Evolutionary conservation across 2,888 invertebrate species (phyloP).

Genomic region (Tanypteryx hageni): DNA sequence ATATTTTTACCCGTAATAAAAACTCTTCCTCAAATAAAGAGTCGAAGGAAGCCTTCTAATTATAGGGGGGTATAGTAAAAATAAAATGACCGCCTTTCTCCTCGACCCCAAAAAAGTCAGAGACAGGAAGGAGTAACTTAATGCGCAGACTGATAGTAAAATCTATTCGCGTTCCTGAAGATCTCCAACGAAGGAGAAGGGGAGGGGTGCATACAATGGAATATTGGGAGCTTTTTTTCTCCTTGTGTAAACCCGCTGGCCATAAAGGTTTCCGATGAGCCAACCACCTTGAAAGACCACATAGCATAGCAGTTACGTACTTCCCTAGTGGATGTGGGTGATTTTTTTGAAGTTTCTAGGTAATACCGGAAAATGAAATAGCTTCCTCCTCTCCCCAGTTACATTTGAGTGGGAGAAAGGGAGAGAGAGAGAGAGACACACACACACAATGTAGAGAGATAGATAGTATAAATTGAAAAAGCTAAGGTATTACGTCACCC

Average conservation of each 20-base stretch:
- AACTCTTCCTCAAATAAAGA: neutral
- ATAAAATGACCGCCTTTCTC: neutral
- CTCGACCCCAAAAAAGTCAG: neutral
- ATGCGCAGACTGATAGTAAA: neutral
- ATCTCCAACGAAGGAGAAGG: neutral
- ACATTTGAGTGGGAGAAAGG: too few relatives aligned
- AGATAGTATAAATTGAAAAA: too few relatives aligned
- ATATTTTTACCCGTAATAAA: neutral
- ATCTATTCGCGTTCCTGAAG: neutral
- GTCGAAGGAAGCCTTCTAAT: neutral
- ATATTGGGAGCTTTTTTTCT: neutral
- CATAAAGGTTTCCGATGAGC: neutral
- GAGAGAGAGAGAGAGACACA: too few relatives aligned
- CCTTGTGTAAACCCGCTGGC: neutral
- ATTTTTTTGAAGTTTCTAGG: too few relatives aligned
- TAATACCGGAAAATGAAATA: too few relatives aligned
- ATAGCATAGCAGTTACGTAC: too few relatives aligned
- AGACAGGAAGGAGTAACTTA: slow-evolving; percentile 7
- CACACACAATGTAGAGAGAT: too few relatives aligned
- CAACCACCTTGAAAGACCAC: too few relatives aligned
- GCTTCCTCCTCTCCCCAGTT: too few relatives aligned
- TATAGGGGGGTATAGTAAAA: neutral
- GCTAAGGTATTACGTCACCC: too few relatives aligned
- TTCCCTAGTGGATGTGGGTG: too few relatives aligned
- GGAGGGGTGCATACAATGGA: neutral